A percentile compares a stretch with the other conserved stretches of the same genome.
Evolutionary conservation across 2,797 vertebrate species (phyloP).

Genomic region (Alauda arvensis): DNA sequence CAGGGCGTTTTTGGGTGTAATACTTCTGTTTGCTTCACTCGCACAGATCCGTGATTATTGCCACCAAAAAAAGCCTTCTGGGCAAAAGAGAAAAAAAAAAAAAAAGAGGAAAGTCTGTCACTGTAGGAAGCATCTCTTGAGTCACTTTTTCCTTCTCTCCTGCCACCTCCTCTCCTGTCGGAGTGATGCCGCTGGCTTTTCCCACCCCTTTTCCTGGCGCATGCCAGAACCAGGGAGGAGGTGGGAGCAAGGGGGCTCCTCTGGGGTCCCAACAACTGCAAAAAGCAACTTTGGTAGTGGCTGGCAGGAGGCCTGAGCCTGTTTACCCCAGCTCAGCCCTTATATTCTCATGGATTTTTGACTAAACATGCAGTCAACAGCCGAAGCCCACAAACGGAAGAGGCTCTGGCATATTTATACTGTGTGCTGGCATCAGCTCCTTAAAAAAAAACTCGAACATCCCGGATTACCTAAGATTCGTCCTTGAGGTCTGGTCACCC

Average conservation of each 20-base stretch:
- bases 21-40: neutral
- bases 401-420: conserved; percentile 51
- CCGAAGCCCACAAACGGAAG: conserved; percentile 18
- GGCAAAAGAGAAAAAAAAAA: neutral
- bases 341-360: conserved; percentile 38
- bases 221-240: neutral
- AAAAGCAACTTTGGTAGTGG: neutral
- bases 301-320: neutral
- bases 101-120: neutral
- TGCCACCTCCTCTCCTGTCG: neutral
- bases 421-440: conserved; percentile 30
- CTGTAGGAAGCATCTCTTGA: neutral
- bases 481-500: conserved; percentile 54
- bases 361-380: conserved; percentile 56
- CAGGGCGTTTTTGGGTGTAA: neutral
- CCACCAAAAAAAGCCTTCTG: neutral
- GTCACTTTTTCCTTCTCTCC: neutral
- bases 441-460: neutral
- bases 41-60: fast-evolving
- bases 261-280: neutral
- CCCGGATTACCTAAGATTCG: conserved; percentile 31
- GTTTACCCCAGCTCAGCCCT: neutral
- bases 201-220: neutral
- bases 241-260: neutral
- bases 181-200: neutral